Conservation (phyloP, 2,888 invertebrate species). For the Cabera pusaria region DNA sequence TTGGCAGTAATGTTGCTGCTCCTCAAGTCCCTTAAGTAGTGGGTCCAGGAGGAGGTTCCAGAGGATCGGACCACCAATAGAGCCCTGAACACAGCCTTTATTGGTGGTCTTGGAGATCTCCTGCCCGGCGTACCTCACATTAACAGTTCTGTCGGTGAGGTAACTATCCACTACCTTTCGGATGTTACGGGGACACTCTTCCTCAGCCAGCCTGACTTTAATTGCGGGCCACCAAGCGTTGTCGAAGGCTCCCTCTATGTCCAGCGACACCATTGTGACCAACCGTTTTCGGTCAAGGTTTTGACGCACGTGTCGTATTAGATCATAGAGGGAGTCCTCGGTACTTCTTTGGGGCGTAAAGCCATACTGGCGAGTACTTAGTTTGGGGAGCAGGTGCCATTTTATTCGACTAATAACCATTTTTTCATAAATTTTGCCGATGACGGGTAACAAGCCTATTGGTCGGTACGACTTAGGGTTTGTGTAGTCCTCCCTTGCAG, state of each 20-base stretch:
- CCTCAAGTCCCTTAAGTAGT: too few relatives aligned
- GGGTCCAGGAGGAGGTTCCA: slow-evolving; percentile 2
- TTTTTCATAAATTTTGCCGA: slow-evolving; percentile 22
- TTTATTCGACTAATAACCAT: neutral
- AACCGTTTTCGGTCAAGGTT: neutral
- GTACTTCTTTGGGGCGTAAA: too few relatives aligned
- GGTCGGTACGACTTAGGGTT: slow-evolving; percentile 3
- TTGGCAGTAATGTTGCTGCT: too few relatives aligned
- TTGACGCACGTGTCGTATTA: neutral
- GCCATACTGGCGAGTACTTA: too few relatives aligned
- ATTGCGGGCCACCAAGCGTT: slow-evolving; percentile 19
- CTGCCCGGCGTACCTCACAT: slow-evolving; percentile 21
- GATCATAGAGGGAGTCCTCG: neutral
- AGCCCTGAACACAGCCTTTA: too few relatives aligned
- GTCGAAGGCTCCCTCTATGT: slow-evolving; percentile 23
- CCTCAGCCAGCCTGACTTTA: slow-evolving; percentile 10
- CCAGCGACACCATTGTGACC: slow-evolving; percentile 7
- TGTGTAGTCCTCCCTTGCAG: slow-evolving; percentile 1
- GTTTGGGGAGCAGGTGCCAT: too few relatives aligned
- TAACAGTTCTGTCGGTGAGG: slow-evolving; percentile 11
- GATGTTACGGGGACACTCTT: slow-evolving; percentile 5
- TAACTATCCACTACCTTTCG: slow-evolving; percentile 12
- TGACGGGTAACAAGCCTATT: slow-evolving; percentile 25
- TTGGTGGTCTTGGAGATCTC: slow-evolving; percentile 12
- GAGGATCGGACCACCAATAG: slow-evolving; percentile 17